Evolutionary conservation across 2,113 vertebrate species (phyloP), one percentile per base, ranked within the genome.

Genomic region (Cervus canadensis): DNA sequence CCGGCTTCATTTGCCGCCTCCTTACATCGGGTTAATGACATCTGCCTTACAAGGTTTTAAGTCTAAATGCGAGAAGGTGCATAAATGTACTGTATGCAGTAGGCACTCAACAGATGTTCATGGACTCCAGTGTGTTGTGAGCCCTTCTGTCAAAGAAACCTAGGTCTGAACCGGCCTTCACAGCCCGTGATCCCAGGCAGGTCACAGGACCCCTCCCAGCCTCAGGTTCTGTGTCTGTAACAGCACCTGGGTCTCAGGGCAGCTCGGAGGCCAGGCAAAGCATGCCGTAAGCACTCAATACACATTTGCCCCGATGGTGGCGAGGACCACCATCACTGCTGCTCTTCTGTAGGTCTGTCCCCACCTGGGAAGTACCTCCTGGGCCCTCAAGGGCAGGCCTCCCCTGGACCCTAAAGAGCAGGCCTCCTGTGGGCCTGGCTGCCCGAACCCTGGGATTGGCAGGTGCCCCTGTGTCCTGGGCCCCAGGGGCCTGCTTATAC

Each of bases 221-320:
- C 45, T 82, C 60, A 12, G 62, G 76, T 17, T 81, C 9, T 0
- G 4, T 12, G 52, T 25, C 52, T 74, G 13, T 40, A 7, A 19
- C 1, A 12, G 84, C 6, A 8, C 36, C 17, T 12, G 1, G 3
- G 6, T 71, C 45, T 26, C 0, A 0, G 13, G 6, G 52, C 6
- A 14, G 30, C 17, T n/a, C 0, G 15, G 84, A 36, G 36, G 9
- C 26, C 26, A 15, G 40, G 17, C 1, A 9, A 36, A 87, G 71
- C 3, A 0, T 30, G 33, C 36, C 6, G 8, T 11, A 28, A 26
- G 56, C 26, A 16, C 30, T 14, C 54, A 11, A 1, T n/a, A 17
- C 36, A 13, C 1, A 0, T 10, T 13, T 54, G 43, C 36, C 17
- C 5, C 21, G 36, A 2, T 7, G 26, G 59, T 2, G n/a, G 13